Evolutionary conservation across 2,113 vertebrate species (phyloP).

Genomic region (Stegastes partitus): DNA sequence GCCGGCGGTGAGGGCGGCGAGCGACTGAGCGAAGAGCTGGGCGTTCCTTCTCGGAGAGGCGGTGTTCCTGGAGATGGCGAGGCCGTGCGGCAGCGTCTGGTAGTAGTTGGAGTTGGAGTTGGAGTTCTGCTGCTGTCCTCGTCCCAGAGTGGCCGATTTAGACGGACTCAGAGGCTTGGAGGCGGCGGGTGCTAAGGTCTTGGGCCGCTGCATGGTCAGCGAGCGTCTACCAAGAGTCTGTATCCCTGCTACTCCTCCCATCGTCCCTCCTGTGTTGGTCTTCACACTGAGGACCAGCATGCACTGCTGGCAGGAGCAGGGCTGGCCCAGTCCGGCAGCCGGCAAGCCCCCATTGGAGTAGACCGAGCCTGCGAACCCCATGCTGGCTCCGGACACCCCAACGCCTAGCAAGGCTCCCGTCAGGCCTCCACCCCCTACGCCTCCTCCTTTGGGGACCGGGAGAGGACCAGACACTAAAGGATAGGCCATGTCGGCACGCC

Average conservation of each 20-base stretch:
- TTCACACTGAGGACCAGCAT: slow-evolving; percentile 93
- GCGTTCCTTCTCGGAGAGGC: slow-evolving; percentile 71
- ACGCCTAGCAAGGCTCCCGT: slow-evolving; percentile 77
- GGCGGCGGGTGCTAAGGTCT: slow-evolving; percentile 23
- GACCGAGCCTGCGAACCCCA: slow-evolving; percentile 56
- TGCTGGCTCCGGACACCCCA: slow-evolving; percentile 78
- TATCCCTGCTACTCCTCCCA: slow-evolving; percentile 43
- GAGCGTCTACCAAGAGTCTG: slow-evolving; percentile 76
- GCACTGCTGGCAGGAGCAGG: slow-evolving; percentile 93
- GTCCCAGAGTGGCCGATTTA: slow-evolving; percentile 70
- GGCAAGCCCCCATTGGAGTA: slow-evolving; percentile 74
- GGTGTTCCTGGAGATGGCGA: slow-evolving; percentile 76
- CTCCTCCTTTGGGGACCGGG: slow-evolving; percentile 83
- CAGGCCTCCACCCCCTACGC: slow-evolving; percentile 66
- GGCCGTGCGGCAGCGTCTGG: slow-evolving; percentile 81
- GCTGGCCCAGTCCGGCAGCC: slow-evolving; percentile 68
- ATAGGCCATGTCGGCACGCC: slow-evolving; percentile 88
- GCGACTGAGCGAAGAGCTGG: slow-evolving; percentile 81
- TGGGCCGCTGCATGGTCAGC: slow-evolving; percentile 71
- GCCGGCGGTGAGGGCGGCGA: slow-evolving; percentile 76
- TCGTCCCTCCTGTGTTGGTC: slow-evolving; percentile 66
- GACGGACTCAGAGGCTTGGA: slow-evolving; percentile 68
- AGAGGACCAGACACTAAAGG: slow-evolving; percentile 87
- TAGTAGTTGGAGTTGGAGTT: slow-evolving; percentile 73
- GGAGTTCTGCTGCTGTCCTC: slow-evolving; percentile 69